Conservation (phyloP, 1,140 invertebrate genomes). For the Bursaphelenchus mucronatus region DNA sequence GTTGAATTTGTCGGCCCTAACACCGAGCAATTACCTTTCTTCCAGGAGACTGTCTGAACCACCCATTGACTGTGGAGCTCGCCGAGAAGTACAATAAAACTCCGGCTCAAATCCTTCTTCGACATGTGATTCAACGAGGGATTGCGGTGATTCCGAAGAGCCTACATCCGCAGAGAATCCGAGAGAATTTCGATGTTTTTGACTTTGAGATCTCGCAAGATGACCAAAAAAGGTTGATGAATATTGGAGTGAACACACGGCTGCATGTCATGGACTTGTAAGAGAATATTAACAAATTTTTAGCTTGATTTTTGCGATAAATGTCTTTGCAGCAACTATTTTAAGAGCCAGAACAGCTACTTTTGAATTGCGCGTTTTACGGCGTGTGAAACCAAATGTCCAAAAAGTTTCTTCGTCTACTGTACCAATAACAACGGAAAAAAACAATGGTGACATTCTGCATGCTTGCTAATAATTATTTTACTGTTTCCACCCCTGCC, state of each 20-base stretch:
- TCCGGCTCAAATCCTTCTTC: constrained; percentile 66
- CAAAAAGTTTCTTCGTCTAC: too few relatives aligned
- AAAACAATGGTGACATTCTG: too few relatives aligned
- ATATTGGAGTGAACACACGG: background rate
- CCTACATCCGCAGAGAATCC: constrained; percentile 56
- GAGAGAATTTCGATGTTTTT: constrained; percentile 52
- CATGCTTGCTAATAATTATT: too few relatives aligned
- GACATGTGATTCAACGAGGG: constrained; percentile 48
- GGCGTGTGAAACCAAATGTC: too few relatives aligned
- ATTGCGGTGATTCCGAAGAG: constrained; percentile 62
- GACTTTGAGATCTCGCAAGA: constrained; percentile 26
- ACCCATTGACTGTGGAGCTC: constrained; percentile 66
- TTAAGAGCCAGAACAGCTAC: too few relatives aligned
- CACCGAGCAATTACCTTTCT: too few relatives aligned
- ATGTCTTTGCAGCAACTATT: background rate
- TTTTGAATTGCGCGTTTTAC: too few relatives aligned
- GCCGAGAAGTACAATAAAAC: constrained; percentile 66
- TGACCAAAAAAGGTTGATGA: constrained; percentile 3
- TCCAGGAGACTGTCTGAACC: constrained; percentile 61
- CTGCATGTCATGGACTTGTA: constrained; percentile 12
- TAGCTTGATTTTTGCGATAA: background rate
- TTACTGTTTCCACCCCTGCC: too few relatives aligned
- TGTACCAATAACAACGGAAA: too few relatives aligned
- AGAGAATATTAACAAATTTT: background rate
- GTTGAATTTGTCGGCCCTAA: too few relatives aligned